phyloP scores from a whole-genome alignment of 2,888 invertebrate genomes.

The Acanthosoma haemorrhoidale region DNA sequence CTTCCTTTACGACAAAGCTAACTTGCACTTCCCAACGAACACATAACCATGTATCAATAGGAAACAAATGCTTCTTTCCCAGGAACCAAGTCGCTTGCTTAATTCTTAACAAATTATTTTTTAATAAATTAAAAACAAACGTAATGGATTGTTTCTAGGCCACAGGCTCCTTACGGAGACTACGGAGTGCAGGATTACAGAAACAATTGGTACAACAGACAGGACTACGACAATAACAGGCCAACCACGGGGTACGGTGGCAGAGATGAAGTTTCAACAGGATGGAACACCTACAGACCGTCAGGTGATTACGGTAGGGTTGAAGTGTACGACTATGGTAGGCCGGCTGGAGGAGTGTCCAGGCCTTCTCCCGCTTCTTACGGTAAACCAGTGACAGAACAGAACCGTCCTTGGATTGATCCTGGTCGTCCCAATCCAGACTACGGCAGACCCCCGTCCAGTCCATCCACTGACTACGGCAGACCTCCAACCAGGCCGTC shows the following conservation, averaged over 20 bases:
- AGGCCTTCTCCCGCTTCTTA: neutral
- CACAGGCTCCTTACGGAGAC: too few species aligned
- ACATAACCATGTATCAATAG: too few species aligned
- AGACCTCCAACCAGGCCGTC: neutral
- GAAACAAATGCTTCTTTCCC: too few species aligned
- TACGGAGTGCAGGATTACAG: too few species aligned
- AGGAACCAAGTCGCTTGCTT: too few species aligned
- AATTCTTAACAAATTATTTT: too few species aligned
- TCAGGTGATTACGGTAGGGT: neutral
- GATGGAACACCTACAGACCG: neutral
- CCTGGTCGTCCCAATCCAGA: slow-evolving; percentile 14
- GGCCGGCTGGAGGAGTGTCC: neutral
- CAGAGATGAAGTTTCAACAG: neutral
- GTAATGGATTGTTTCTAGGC: too few species aligned
- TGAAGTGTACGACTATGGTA: neutral
- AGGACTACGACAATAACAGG: too few species aligned
- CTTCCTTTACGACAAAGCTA: neutral
- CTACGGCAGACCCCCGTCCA: slow-evolving; percentile 2
- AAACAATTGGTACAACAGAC: too few species aligned
- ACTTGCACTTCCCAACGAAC: too few species aligned
- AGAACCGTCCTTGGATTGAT: neutral
- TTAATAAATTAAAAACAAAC: too few species aligned
- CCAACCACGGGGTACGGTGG: neutral
- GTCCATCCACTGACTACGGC: neutral
- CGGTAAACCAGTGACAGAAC: neutral